These are phyloP conservation scores for Okamejei kenojei DNA, from an alignment of 2,797 vertebrate genomes.

Conservation along the genomic window DNA sequence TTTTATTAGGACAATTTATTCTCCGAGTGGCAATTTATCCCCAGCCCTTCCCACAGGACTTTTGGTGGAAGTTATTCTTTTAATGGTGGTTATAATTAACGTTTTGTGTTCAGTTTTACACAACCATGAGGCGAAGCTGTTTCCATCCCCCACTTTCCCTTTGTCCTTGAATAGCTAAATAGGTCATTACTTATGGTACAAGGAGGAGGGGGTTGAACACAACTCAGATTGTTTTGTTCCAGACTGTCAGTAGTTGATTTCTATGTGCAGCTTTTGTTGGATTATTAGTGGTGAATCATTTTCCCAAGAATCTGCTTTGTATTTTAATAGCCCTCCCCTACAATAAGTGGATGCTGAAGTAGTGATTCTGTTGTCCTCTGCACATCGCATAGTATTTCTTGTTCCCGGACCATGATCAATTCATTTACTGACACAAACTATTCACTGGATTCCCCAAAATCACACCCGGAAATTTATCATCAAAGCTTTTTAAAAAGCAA, in stretches of 20 bases:
- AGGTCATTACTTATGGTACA: neutral
- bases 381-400: no score
- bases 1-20: neutral
- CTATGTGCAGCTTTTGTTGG: neutral
- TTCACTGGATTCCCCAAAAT: neutral
- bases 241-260: neutral
- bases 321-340: neutral
- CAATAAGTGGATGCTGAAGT: neutral
- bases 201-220: neutral
- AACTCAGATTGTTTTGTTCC: neutral
- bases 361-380: neutral
- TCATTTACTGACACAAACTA: neutral
- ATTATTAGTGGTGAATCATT: neutral
- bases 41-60: neutral
- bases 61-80: neutral
- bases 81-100: neutral
- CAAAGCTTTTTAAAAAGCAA: neutral
- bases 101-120: neutral
- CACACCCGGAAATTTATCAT: neutral
- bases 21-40: neutral
- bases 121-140: neutral
- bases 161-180: slow-evolving; percentile 10
- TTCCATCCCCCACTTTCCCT: slow-evolving; percentile 5
- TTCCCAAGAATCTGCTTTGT: neutral
- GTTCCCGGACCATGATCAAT: neutral